phyloP scores from a whole-genome alignment of 1,140 invertebrate genomes.

The Drosophila busckii region DNA sequence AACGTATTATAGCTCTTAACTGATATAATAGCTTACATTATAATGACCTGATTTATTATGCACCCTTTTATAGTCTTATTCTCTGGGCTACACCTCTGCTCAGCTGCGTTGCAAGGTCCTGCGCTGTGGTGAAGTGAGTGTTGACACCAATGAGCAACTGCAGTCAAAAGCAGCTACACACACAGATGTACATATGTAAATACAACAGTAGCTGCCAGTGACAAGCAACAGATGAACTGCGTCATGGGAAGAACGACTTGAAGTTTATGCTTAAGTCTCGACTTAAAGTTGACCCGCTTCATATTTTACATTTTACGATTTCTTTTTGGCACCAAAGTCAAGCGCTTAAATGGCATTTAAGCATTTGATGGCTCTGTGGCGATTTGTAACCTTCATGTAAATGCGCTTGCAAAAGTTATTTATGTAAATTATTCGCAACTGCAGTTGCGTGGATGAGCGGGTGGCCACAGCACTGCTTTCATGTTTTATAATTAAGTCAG shows the following conservation, averaged over 20 bases:
- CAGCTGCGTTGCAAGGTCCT: too few relatives aligned
- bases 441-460: constrained; percentile 36
- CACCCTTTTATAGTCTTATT: too few relatives aligned
- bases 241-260: too few relatives aligned
- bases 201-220: constrained; percentile 3
- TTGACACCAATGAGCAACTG: constrained; percentile 27
- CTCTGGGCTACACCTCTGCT: too few relatives aligned
- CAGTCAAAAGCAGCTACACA: constrained; percentile 14
- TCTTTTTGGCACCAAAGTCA: constrained; percentile 44
- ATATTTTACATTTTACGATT: too few relatives aligned
- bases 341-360: constrained; percentile 66
- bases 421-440: constrained; percentile 66
- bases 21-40: too few relatives aligned
- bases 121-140: neutral
- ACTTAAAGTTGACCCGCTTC: constrained; percentile 48
- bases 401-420: constrained; percentile 58
- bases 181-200: constrained; percentile 2
- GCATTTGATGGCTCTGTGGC: constrained; percentile 48
- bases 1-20: too few relatives aligned
- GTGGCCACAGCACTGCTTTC: constrained; percentile 32
- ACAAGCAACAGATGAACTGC: constrained; percentile 4
- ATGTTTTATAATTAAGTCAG: constrained; percentile 74
- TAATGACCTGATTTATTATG: too few relatives aligned
- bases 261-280: neutral
- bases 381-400: constrained; percentile 72